Conservation (phyloP, 2,797 vertebrate species). For the Microctenopoma stevenorrisi region DNA sequence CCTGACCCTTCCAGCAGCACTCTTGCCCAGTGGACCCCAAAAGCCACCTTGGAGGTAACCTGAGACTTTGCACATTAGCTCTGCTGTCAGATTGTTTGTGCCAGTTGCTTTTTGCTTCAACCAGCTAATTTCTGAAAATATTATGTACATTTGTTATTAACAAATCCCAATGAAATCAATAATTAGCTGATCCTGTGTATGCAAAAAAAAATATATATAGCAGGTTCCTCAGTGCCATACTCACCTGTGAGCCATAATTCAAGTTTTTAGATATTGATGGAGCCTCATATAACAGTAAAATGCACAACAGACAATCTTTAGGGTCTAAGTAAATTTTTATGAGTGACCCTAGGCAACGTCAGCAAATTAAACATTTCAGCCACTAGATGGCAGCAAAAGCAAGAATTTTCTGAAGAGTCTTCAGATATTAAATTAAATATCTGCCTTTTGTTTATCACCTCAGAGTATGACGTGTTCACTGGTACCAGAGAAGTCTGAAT, state of each 20-base stretch:
- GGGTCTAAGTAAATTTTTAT: background rate
- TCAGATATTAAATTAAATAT: background rate
- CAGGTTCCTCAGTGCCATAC: too few relatives aligned
- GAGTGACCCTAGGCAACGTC: too few relatives aligned
- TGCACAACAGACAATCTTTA: too few relatives aligned
- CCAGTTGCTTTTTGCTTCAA: background rate
- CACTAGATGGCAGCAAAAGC: conserved; percentile 21
- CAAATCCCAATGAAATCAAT: too few relatives aligned
- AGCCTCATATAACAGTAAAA: too few relatives aligned
- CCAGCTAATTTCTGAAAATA: too few relatives aligned
- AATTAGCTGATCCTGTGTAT: too few relatives aligned
- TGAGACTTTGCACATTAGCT: background rate
- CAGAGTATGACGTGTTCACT: conserved; percentile 29
- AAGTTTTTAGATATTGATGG: too few relatives aligned
- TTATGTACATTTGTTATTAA: too few relatives aligned
- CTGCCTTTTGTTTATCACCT: background rate
- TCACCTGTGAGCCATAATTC: too few relatives aligned
- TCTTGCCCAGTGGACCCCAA: conserved; percentile 67
- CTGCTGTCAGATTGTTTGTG: background rate
- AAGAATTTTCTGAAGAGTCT: background rate
- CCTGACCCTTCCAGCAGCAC: conserved; percentile 76
- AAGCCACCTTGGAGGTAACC: conserved; percentile 54
- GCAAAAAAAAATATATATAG: too few relatives aligned
- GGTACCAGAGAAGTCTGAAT: conserved; percentile 4
- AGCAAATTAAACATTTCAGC: background rate